Conservation (phyloP, 2,888 invertebrate genomes). For the Rhimphoctona megacephalus region DNA sequence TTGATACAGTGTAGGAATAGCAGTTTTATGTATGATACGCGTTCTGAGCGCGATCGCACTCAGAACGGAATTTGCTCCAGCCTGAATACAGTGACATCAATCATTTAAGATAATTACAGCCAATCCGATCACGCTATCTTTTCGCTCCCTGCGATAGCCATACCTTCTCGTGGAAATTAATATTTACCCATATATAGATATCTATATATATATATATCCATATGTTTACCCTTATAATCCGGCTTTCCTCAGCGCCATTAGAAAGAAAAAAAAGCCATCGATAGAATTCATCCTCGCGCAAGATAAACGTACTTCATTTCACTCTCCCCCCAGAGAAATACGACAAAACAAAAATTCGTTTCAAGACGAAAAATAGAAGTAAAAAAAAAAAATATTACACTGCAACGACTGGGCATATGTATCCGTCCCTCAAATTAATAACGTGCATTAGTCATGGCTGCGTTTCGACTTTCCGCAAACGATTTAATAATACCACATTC, state of each 20-base stretch:
- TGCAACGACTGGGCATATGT: constrained; percentile 25
- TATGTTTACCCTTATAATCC: constrained; percentile 22
- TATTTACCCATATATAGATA: constrained; percentile 5
- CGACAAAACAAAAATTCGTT: background rate
- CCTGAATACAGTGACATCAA: constrained; percentile 68
- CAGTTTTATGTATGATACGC: constrained; percentile 20
- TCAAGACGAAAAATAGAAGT: background rate
- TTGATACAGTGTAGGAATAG: background rate
- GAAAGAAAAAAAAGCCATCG: constrained; percentile 16
- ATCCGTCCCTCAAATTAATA: constrained; percentile 43
- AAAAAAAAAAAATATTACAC: constrained; percentile 7
- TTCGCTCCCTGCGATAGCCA: constrained; percentile 30
- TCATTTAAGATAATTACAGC: constrained; percentile 70
- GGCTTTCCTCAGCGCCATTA: constrained; percentile 15
- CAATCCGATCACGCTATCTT: constrained; percentile 66
- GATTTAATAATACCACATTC: constrained; percentile 39
- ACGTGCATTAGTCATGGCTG: constrained; percentile 44
- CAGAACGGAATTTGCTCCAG: constrained; percentile 57
- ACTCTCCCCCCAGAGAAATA: background rate
- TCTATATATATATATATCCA: constrained; percentile 1
- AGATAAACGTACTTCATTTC: constrained; percentile 17
- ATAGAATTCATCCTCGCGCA: constrained; percentile 34
- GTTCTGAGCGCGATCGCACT: constrained; percentile 38
- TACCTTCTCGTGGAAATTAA: constrained; percentile 20
- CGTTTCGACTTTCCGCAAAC: constrained; percentile 30